Conservation (phyloP, 2,888 invertebrate genomes). For the Aphodius granarius region DNA sequence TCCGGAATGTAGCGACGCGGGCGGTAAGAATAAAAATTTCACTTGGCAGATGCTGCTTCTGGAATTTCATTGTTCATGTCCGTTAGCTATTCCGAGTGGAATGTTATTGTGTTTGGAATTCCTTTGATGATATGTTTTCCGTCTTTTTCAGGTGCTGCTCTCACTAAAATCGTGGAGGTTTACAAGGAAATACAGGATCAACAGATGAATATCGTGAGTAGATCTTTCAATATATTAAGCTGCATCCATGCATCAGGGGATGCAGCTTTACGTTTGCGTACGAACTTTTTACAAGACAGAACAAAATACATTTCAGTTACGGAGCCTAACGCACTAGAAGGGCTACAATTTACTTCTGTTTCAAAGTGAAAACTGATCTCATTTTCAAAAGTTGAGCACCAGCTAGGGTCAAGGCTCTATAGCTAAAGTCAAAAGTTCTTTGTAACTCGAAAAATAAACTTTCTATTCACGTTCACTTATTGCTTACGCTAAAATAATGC, state of each 20-base stretch:
- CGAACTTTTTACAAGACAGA: no score
- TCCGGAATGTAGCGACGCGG: background rate
- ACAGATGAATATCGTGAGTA: constrained; percentile 92
- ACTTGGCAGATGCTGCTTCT: background rate
- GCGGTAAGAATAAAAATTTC: background rate
- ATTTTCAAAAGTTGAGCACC: background rate
- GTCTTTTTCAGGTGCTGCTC: constrained; percentile 75
- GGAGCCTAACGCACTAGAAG: no score
- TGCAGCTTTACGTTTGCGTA: no score
- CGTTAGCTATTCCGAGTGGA: background rate
- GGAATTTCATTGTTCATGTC: background rate
- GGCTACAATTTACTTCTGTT: no score
- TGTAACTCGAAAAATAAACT: no score
- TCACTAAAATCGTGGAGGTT: constrained; percentile 91
- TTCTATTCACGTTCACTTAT: no score
- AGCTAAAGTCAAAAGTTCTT: no score
- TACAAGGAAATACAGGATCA: constrained; percentile 93
- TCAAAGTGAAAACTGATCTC: no score
- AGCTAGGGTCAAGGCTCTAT: no score
- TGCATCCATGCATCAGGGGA: no score
- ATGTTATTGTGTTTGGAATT: background rate
- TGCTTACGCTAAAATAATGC: no score
- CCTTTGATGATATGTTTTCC: background rate
- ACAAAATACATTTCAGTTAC: no score
- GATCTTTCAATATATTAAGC: background rate